Base-by-base conservation (phyloP, 2,113 vertebrate species). In the Tetrax tetrax region DNA sequence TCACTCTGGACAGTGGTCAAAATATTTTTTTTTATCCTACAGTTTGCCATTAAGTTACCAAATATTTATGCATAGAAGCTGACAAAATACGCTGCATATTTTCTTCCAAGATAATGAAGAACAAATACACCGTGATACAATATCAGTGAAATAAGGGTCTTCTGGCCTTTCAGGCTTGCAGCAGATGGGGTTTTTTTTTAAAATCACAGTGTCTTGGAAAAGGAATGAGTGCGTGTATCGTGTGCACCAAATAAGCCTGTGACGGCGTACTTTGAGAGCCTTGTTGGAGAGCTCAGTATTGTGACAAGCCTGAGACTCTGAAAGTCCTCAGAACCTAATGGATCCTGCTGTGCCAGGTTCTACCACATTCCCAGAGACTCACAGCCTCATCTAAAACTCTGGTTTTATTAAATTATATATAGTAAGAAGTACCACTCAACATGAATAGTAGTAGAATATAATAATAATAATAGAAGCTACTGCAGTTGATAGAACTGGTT, bases 41-140 rank as follows among this genome's bases (percentile, higher is more conserved):
- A 63, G 84, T 70, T 64, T 87, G 57, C 89, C 91, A 95, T 83
- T 90, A 97, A 97, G 89, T 92, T 83, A 84, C 37, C 92, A 96
- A 97, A 95, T 85, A 94, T 89, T 89, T 79, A 51, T 43, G 31
- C 38, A 86, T 1, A 5, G 51, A 90, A 93, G 47, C 29, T 77
- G 68, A 66, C 25, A 87, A 61, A 77, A 59, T 51, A 61, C 14
- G 90, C 48, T 37, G 35, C 22, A 31, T 75, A 65, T 94, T 89
- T 93, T 82, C 65, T 83, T 85, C 29, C 35, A 47, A 65, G 80
- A 77, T 91, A 78, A 74, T 5, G 12, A 72, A 51, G n/a, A 92
- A 57, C 43, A 72, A 93, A 63, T 60, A 81, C 5, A 24, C 33
- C 59, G 64, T 54, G 28, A 48, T 27, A 77, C 19, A 74, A 81